Percentiles rank a stretch among this genome's conserved stretches.
These are phyloP conservation scores for Siderastrea radians DNA, from an alignment of 92 coral and sea anemone species.

Conservation along the genomic window DNA sequence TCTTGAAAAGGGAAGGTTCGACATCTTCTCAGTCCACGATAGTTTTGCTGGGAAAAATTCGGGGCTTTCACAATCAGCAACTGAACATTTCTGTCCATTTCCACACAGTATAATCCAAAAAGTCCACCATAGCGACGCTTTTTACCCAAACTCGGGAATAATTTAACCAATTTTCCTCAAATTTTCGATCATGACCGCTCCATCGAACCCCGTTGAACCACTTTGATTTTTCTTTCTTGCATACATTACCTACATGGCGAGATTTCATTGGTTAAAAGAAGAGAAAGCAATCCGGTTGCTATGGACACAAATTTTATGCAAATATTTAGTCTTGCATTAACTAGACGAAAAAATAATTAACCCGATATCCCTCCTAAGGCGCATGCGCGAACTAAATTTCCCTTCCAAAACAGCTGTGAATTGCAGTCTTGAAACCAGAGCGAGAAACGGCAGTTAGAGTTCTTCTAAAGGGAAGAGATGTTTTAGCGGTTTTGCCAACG, in stretches of 20 bases:
- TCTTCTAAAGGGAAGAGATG: too few species aligned
- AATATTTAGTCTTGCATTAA: not conserved
- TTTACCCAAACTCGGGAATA: not conserved
- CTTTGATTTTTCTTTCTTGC: too few species aligned
- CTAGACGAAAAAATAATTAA: not conserved
- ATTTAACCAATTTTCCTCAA: not conserved
- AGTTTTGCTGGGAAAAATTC: slow-evolving; percentile 12
- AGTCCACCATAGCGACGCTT: not conserved
- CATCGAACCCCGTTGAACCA: too few species aligned
- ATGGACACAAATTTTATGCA: too few species aligned
- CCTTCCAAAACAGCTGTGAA: too few species aligned
- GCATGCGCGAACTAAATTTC: slow-evolving; percentile 5
- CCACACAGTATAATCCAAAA: not conserved
- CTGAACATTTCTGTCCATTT: not conserved
- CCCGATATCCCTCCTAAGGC: not conserved
- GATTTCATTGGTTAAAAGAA: not conserved
- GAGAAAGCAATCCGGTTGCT: not conserved
- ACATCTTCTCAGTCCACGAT: not conserved
- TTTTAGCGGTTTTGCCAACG: too few species aligned
- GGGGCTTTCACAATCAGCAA: not conserved
- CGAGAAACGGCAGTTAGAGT: too few species aligned
- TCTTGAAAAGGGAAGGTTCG: not conserved
- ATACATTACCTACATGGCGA: not conserved
- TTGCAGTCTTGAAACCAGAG: too few species aligned
- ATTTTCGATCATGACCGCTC: not conserved